A percentile compares a stretch with the other conserved stretches of the same genome.
These are phyloP conservation scores for Coenonympha glycerion DNA, from an alignment of 2,888 invertebrate species.

Conservation along the genomic window DNA sequence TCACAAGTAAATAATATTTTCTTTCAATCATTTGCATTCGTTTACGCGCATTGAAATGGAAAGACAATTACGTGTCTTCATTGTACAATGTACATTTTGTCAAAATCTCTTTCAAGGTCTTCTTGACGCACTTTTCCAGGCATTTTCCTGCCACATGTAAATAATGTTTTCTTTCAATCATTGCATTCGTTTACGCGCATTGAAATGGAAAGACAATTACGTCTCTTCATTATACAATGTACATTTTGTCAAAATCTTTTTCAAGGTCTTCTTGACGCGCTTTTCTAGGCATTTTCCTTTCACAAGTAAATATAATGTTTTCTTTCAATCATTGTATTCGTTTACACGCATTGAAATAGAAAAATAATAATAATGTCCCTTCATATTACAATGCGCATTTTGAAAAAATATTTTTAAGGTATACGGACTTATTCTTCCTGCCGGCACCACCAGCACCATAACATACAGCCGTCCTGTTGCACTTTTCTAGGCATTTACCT, in stretches of 20 bases:
- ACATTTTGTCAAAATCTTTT: too few species aligned
- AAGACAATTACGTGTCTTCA: neutral
- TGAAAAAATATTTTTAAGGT: too few species aligned
- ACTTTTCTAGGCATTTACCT: slow-evolving; percentile 6
- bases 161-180: neutral
- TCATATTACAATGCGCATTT: neutral
- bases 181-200: neutral
- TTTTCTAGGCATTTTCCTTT: slow-evolving; percentile 2
- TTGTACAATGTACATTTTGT: neutral
- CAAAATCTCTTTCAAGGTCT: too few species aligned
- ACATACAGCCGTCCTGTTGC: slow-evolving; percentile 11
- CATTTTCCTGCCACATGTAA: slow-evolving; percentile 5
- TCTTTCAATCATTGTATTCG: neutral
- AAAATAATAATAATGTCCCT: neutral
- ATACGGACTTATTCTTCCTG: too few species aligned
- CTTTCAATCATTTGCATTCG: neutral
- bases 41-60: neutral
- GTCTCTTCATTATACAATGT: neutral
- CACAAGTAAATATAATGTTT: neutral
- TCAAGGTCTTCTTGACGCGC: slow-evolving; percentile 11
- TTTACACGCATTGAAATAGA: neutral
- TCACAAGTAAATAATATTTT: slow-evolving; percentile 1
- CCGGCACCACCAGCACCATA: slow-evolving; percentile 13
- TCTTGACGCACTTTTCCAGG: slow-evolving; percentile 5
- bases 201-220: neutral